Base-by-base conservation (phyloP, 2,113 vertebrate species). In the Proterorhinus semilunaris region DNA sequence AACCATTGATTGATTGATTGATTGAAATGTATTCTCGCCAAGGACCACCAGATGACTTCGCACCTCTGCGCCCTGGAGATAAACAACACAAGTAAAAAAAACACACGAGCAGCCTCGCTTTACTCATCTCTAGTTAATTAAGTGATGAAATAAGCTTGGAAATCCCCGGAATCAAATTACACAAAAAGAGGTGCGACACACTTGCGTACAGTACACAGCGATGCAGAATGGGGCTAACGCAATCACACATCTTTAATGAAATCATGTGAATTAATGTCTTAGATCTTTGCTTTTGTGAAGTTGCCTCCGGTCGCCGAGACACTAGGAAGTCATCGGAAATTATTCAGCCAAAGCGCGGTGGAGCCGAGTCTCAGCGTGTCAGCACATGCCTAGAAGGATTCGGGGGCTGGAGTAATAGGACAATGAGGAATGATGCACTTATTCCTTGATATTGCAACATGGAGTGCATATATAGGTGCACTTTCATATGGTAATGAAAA, bases 251-350 rank as follows among this genome's bases (percentile, higher is more conserved):
- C 74, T 88, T 86, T 87, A 89, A 87, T 87, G 85, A 86, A 90
- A 90, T 89, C 85, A 87, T 76, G 71, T 86, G 80, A 90, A 90
- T 88, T 89, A 86, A 88, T 90, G 88, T 80, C 77, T 87, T 71
- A 87, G 86, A 90, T 90, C 86, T 87, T 85, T 87, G 85, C 79
- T 89, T 88, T 87, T 85, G 83, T 86, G 78, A 89, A 87, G 83
- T 72, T 70, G 87, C 90, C 90, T 87, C 85, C 62, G 85, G 88
- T 90, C 84, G 82, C 77, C 74, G 9, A 66, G 78, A 82, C 83
- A 84, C 83, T 75, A 88, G 80, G 88, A 90, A 87, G 87, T 85
- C 82, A 79, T 74, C 78, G 79, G 80, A 89, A 88, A 89, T 88
- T 86, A 90, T 90, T 88, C 86, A 82, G 84, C 80, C 64, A 44